Evolutionary conservation across 2,888 invertebrate genomes (phyloP), one percentile per base, ranked within the genome.

Genomic region (Thecophora atra): DNA sequence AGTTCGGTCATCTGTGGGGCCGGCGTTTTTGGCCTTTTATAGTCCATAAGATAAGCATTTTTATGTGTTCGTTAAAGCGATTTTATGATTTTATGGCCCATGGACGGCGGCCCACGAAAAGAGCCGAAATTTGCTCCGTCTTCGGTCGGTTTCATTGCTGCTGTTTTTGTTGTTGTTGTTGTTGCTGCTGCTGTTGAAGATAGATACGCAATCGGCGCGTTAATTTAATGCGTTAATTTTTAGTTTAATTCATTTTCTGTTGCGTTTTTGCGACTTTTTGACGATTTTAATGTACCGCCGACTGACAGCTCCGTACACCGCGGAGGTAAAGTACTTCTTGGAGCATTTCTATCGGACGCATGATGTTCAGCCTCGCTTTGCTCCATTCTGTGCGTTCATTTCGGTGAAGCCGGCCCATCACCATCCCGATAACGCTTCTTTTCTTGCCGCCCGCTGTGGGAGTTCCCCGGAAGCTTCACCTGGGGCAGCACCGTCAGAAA

Each of bases 41-140:
- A 62, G 52, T 44, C 21, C 60, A 71, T 67, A 77, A 79, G 78
- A 79, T 79, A 79, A 73, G 76, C 77, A 79, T 79, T 79, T n/a
- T n/a, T 79, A 79, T 79, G 79, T 76, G 77, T 77, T 64, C 72
- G 78, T 77, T 79, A 79, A 79, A 79, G 79, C 77, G 76, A 76
- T 78, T 78, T 78, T 78, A 77, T 79, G 77, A 76, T 77, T 78
- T 78, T 76, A 78, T 78, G 71, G 74, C 60, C 15, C 28, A 37
- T 37, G 54, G 44, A 51, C 54, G 52, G 52, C 8, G 47, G 51
- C 52, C 63, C 5, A 11, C 17, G 24, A 70, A 70, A 70, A 63
- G 70, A 63, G 62, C 62, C 63, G 52, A 52, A 70, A 70, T 63
- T 70, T 70, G 51, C 51, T 15, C 42, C 19, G 30, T 51, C 44